Base-by-base conservation (phyloP, 2,113 vertebrate species). In the Antechinus stuartii region DNA sequence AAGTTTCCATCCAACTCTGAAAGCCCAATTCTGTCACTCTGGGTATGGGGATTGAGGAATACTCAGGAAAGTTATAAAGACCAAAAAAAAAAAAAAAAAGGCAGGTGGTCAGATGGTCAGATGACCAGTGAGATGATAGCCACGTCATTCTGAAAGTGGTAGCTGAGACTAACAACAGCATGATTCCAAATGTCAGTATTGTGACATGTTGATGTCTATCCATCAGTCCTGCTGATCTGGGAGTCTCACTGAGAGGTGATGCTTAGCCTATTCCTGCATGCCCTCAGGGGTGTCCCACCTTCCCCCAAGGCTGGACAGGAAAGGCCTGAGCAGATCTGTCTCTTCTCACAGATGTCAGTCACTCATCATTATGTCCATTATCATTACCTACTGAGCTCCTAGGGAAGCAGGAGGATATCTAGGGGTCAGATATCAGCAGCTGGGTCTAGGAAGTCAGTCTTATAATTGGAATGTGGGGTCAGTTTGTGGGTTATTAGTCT, bases 241-340 rank as follows among this genome's bases (percentile, higher is more conserved):
- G 68, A 68, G 61, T 68, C 3, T 35, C 61, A 35, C 61, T 35
- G 30, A 68, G 61, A 68, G 61, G 26, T 68, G 61, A 35, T 30
- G 16, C 12, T 68, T 68, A n/a, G 14, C 35, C 30, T 16, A 76
- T 76, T 76, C 35, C 61, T 68, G 12, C 30, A 68, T 97, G 47
- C 96, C 98, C 96, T 93, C 96, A 97, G 76, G 89, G 90, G 92
- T 91, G 1, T 95, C 97, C 95, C 97, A 97, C 96, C 96, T 54
- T 94, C 96, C 97, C 94, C 95, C 96, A 96, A 94, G 96, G 89
- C 96, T 96, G 96, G 97, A 97, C n/a, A 94, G 0, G 56, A 30
- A 61, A 61, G 57, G 27, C 10, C 30, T 14, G 30, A 11, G 57
- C 57, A 61, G 27, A 96, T 96, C 97, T 95, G 92, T 95, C 84